These are phyloP conservation scores for Zosterops japonicus DNA, from an alignment of 2,113 vertebrate species.

Conservation along the genomic window DNA sequence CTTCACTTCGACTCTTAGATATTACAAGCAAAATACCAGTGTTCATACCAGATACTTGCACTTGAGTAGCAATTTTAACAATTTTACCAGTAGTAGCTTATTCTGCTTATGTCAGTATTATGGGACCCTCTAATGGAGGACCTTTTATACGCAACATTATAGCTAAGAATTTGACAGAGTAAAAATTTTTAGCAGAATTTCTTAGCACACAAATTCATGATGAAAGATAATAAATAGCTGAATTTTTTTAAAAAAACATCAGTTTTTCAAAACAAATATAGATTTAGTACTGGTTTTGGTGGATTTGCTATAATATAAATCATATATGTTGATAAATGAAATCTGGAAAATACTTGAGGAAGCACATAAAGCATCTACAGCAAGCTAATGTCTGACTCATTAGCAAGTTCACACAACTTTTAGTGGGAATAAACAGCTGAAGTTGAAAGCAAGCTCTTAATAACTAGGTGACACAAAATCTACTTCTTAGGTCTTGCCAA, in stretches of 20 bases:
- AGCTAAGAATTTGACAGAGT: not conserved
- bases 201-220: not conserved
- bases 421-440: not conserved
- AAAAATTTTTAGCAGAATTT: not conserved
- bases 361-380: not conserved
- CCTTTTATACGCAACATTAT: not conserved
- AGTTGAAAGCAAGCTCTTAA: not conserved
- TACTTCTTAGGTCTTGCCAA: not conserved
- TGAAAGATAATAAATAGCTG: not conserved
- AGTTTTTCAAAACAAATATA: not conserved
- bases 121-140: conserved; percentile 11
- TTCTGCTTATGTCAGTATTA: not conserved
- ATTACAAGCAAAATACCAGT: not conserved
- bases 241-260: not conserved
- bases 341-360: not conserved
- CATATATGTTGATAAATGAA: not conserved
- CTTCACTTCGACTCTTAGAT: too few relatives aligned
- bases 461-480: not conserved
- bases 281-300: not conserved
- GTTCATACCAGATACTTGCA: not conserved
- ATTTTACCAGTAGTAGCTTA: not conserved
- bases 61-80: not conserved
- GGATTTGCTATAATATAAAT: not conserved
- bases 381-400: not conserved
- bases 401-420: not conserved